Evolutionary conservation across 1,140 invertebrate species (phyloP).

Genomic region (Zaprionus ghesquierei): DNA sequence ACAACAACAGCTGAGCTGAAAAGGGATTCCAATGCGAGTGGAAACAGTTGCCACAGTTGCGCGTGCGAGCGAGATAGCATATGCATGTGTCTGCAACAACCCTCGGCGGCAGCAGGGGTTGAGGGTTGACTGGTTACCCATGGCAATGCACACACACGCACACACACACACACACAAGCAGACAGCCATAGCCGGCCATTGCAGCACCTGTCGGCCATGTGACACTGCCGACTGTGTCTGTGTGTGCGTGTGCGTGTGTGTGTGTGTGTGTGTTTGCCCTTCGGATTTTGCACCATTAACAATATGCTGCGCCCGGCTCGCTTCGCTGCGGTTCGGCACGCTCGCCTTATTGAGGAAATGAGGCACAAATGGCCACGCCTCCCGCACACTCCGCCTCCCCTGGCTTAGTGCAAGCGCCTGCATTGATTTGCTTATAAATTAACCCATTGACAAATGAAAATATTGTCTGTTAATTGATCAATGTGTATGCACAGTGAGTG

Average conservation of each 20-base stretch:
- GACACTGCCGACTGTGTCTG: constrained; percentile 27
- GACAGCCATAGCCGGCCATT: constrained; percentile 68
- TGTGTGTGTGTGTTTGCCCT: constrained; percentile 30
- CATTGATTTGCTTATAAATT: constrained; percentile 81
- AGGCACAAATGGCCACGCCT: constrained; percentile 19
- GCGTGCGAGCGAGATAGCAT: constrained; percentile 11
- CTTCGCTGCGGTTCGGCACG: constrained; percentile 33
- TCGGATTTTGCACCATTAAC: constrained; percentile 78
- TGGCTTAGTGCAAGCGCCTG: background rate
- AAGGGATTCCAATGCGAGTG: constrained; percentile 51
- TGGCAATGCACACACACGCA: constrained; percentile 10
- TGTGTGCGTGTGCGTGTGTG: constrained; percentile 27
- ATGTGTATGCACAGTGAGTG: constrained; percentile 76
- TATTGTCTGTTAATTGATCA: constrained; percentile 82
- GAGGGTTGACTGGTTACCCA: constrained; percentile 37
- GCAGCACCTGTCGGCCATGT: constrained; percentile 82
- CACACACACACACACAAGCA: constrained; percentile 22
- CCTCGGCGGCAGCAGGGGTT: constrained; percentile 19
- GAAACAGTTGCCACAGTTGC: constrained; percentile 76
- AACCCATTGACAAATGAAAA: constrained; percentile 81
- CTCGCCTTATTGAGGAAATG: constrained; percentile 38
- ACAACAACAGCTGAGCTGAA: constrained; percentile 16
- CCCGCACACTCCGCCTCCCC: background rate
- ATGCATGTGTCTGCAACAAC: constrained; percentile 42
- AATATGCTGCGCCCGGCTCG: constrained; percentile 60